These are phyloP conservation scores for Neogobius melanostomus DNA, from an alignment of 2,113 vertebrate species.

Conservation along the genomic window DNA sequence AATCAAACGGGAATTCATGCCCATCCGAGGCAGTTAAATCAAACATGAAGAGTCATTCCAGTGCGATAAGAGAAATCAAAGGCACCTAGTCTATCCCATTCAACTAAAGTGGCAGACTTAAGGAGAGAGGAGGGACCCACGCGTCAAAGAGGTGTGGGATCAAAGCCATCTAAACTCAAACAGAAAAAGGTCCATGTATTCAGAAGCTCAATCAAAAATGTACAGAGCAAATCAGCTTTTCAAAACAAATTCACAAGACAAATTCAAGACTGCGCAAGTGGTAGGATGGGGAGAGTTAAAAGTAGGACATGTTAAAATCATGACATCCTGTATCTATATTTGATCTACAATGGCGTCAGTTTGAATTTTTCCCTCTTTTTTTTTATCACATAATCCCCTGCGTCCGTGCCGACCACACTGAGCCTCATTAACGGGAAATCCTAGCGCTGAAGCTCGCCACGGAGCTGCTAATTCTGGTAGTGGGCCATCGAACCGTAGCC, in stretches of 20 bases:
- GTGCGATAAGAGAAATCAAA: conserved; percentile 50
- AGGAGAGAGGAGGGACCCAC: conserved; percentile 19
- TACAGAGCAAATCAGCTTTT: conserved; percentile 18
- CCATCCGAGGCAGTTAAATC: conserved; percentile 49
- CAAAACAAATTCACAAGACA: conserved; percentile 16
- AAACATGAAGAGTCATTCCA: conserved; percentile 42
- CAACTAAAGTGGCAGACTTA: conserved; percentile 34
- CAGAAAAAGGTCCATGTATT: conserved; percentile 16
- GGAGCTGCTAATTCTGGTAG: conserved; percentile 71
- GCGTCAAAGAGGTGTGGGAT: conserved; percentile 27
- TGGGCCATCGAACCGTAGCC: conserved; percentile 60
- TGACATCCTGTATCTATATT: conserved; percentile 21
- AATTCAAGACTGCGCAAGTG: conserved; percentile 20
- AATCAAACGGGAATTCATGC: conserved; percentile 44
- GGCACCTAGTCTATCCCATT: conserved; percentile 25
- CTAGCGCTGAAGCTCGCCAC: conserved; percentile 54
- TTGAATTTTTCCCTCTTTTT: conserved; percentile 12
- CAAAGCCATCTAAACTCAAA: conserved; percentile 40
- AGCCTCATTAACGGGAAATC: conserved; percentile 74
- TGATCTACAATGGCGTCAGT: conserved; percentile 43
- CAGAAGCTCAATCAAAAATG: conserved; percentile 10
- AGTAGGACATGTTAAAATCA: conserved; percentile 18
- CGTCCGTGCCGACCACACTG: conserved; percentile 52
- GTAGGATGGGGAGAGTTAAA: conserved; percentile 43
- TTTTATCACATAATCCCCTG: conserved; percentile 43